These are phyloP conservation scores for Lampris incognitus DNA, from an alignment of 2,113 vertebrate species.

Conservation along the genomic window DNA sequence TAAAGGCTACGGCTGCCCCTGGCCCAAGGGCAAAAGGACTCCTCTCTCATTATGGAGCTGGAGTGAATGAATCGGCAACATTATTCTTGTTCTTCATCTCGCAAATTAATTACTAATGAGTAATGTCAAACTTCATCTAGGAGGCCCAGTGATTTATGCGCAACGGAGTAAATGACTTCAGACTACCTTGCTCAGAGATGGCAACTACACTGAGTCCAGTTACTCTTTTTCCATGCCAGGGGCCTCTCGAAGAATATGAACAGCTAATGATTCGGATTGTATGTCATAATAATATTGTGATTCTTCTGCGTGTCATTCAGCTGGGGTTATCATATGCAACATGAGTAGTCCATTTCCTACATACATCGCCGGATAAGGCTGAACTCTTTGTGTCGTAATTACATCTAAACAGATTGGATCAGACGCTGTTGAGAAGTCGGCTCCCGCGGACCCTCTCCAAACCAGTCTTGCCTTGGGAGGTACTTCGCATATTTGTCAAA, in stretches of 20 bases:
- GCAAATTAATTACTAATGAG: conserved; percentile 67
- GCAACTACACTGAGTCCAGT: conserved; percentile 28
- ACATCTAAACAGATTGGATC: not conserved
- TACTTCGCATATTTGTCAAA: not conserved
- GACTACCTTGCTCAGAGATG: conserved; percentile 15
- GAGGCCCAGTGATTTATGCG: conserved; percentile 14
- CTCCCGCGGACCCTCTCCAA: not conserved
- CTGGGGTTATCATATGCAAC: not conserved
- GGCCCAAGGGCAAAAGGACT: conserved; percentile 23
- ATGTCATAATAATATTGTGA: not conserved
- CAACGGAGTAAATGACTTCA: conserved; percentile 32
- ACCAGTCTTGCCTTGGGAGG: not conserved
- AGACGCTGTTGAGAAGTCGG: not conserved
- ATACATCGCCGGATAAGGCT: not conserved
- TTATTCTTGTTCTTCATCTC: conserved; percentile 55
- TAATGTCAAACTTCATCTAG: conserved; percentile 60
- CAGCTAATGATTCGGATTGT: not conserved
- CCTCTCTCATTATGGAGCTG: conserved; percentile 21
- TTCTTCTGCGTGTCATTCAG: not conserved
- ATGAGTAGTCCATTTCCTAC: not conserved
- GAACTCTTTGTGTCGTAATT: not conserved
- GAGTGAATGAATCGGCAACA: conserved; percentile 51
- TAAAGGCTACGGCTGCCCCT: conserved; percentile 5
- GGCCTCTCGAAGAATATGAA: not conserved
- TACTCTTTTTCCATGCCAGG: not conserved